Evolutionary conservation across 2,888 invertebrate genomes (phyloP), one percentile per base, ranked within the genome.

Genomic region (Corbicula japonica): DNA sequence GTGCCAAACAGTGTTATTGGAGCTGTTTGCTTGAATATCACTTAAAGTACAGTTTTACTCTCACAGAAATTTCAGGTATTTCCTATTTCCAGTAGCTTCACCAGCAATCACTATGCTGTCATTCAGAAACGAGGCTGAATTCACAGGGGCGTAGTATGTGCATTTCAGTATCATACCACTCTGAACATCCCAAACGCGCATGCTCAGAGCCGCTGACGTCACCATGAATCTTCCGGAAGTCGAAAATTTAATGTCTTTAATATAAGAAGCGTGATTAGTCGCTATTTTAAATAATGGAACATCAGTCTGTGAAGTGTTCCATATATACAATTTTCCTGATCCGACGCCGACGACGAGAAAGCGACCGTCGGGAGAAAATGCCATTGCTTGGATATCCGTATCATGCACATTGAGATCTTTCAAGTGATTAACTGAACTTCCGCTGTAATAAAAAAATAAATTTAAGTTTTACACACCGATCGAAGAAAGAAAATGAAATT

Each of bases 171-270:
- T 30, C 15, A 83, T 44, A 32, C 58, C 65, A 41, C 63, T 38
- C 18, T 61, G 61, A 21, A 80, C 69, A 54, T 83, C 71, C 83
- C 83, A 83, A 34, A 83, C 44, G 68, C 83, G 83, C 76, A 83
- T 66, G 54, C 71, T 79, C 68, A 72, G 68, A 32, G 66, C 83
- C 12, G 76, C 79, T 32, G 83, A 71, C 30, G 76, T 73, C 12
- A 69, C 66, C 68, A 76, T 71, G 28, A 35, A 74, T n/a, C 62
- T 74, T 30, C 83, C 79, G 62, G 74, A 66, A 23, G 48, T 44
- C 6, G 74, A 74, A 41, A 83, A 83, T 28, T 60, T 70, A 12
- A 83, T 65, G 34, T 80, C 76, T 61, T 70, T 76, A 26, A 83
- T 61, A 65, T 80, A 79, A 10, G 76, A 65, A 4, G 73, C 61